A percentile compares a stretch with the other conserved stretches of the same genome.
These are phyloP conservation scores for Rhabdomys pumilio DNA, from an alignment of 2,797 vertebrate species.

Conservation along the genomic window DNA sequence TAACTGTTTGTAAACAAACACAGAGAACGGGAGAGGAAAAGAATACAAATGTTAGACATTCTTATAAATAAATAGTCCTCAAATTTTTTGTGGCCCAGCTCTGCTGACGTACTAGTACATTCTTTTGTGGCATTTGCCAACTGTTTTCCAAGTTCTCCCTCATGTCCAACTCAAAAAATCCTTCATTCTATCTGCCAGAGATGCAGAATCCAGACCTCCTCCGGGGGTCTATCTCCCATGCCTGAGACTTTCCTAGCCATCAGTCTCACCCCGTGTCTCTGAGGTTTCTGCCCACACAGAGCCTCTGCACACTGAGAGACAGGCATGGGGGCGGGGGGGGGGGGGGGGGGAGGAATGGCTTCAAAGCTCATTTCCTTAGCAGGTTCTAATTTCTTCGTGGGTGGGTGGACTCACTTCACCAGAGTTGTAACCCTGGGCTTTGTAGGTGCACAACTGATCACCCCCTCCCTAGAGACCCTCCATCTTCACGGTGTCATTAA, in stretches of 20 bases:
- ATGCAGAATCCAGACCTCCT: not conserved
- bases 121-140: not conserved
- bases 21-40: not conserved
- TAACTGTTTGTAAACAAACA: constrained; percentile 46
- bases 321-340: no score
- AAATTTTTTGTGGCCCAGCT: not conserved
- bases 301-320: not conserved
- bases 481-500: not conserved
- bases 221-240: not conserved
- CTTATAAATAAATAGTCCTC: not conserved
- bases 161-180: constrained; percentile 1
- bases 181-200: not conserved
- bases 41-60: constrained; percentile 11
- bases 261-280: not conserved
- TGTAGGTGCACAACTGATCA: not conserved
- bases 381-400: not conserved
- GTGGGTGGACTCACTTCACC: not conserved
- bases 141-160: constrained; percentile 37
- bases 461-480: not conserved
- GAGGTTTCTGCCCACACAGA: not conserved
- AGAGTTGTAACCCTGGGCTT: not conserved
- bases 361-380: not conserved
- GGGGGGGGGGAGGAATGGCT: not conserved
- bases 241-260: not conserved
- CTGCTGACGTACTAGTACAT: not conserved